phyloP scores from a whole-genome alignment of 1,140 invertebrate species.

The Penaeus vannamei region DNA sequence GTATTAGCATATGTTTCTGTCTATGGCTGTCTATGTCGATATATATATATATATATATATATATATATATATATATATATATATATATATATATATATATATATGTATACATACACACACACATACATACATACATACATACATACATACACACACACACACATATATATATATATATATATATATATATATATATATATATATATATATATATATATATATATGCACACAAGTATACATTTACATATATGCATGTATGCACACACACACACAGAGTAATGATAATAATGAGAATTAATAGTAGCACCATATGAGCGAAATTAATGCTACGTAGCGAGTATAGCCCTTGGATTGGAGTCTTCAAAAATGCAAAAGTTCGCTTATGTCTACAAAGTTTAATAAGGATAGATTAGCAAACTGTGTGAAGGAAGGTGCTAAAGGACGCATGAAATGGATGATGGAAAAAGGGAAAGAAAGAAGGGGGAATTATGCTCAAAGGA shows the following conservation, averaged over 20 bases:
- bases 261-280: not conserved
- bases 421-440: too few relatives aligned
- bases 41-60: slow-evolving; percentile 2
- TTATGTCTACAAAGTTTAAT: too few relatives aligned
- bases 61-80: not conserved
- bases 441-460: too few relatives aligned
- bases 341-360: too few relatives aligned
- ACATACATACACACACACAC: not conserved
- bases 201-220: not conserved
- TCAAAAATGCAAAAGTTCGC: too few relatives aligned
- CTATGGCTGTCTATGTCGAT: not conserved
- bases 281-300: not conserved
- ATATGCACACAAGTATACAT: not conserved
- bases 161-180: not conserved
- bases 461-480: too few relatives aligned
- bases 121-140: not conserved
- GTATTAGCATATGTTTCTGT: not conserved
- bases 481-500: too few relatives aligned
- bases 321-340: too few relatives aligned
- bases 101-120: not conserved
- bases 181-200: not conserved
- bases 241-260: not conserved
- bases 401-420: too few relatives aligned
- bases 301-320: too few relatives aligned
- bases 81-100: not conserved